Base-by-base conservation (phyloP, 2,113 vertebrate genomes). In the Trichomycterus rosablanca region DNA sequence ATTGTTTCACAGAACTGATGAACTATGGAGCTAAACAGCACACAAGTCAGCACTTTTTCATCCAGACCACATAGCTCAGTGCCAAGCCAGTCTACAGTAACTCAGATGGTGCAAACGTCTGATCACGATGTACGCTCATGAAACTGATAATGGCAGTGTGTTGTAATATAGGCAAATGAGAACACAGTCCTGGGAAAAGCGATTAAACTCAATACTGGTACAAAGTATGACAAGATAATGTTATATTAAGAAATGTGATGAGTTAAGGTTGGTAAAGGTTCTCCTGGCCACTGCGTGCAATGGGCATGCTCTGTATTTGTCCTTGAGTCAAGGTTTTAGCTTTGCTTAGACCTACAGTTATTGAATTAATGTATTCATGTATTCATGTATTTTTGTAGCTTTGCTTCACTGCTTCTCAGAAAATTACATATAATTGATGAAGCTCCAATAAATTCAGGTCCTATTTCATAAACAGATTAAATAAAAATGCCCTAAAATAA, bases 301-400 rank as follows among this genome's bases (percentile, higher is more conserved):
- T 73, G 46, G 42, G 62, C 44, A 73, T 69, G 37, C 39, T 54
- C 32, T 32, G 12, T 52, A 45, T 28, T 46, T 54, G 53, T 23
- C 51, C 52, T 65, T 37, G 24, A 68, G 22, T 61, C 19, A 30
- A 35, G 15, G 50, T 46, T 59, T 39, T 20, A 24, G 14, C 20
- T 57, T 9, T 44, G 43, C 20, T 50, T 49, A 16, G 15, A 14
- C 51, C 52, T 18, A 55, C n/a, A n/a, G n/a, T n/a, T n/a, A n/a
- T n/a, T n/a, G n/a, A n/a, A n/a, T n/a, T n/a, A n/a, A n/a, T n/a
- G n/a, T n/a, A n/a, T n/a, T n/a, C n/a, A n/a, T n/a, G n/a, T n/a
- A n/a, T n/a, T n/a, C n/a, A n/a, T n/a, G n/a, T n/a, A n/a, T n/a
- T n/a, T n/a, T n/a, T n/a, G n/a, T n/a, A n/a, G n/a, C n/a, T n/a